Conservation (phyloP, 64 coral and sea anemone species). For the Exaiptasia diaphana region DNA sequence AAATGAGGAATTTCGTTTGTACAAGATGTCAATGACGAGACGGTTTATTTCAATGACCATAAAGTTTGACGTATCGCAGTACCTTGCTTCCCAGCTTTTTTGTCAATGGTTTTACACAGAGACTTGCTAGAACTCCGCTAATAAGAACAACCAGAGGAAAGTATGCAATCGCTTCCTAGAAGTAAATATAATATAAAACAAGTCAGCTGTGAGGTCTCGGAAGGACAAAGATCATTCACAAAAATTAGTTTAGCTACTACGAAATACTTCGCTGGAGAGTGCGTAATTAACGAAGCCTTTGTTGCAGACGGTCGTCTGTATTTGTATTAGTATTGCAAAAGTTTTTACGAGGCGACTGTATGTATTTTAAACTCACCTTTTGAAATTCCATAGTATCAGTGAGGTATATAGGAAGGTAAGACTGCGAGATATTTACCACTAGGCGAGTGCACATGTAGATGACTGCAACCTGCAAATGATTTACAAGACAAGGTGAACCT, state of each 20-base stretch:
- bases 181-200: neutral
- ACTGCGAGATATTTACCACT: constrained; percentile 64
- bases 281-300: too few species aligned
- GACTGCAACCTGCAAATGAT: neutral
- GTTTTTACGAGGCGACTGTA: too few species aligned
- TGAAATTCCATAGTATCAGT: constrained; percentile 74
- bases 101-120: constrained; percentile 52
- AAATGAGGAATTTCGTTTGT: too few species aligned
- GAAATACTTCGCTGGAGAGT: too few species aligned
- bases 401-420: constrained; percentile 61
- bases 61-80: too few species aligned
- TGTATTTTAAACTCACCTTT: constrained; percentile 43
- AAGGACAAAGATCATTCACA: neutral
- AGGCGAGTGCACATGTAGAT: constrained; percentile 53
- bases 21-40: too few species aligned
- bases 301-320: too few species aligned
- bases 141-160: constrained; percentile 54
- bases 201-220: neutral
- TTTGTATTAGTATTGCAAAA: too few species aligned
- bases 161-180: constrained; percentile 60
- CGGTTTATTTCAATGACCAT: too few species aligned
- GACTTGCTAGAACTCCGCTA: constrained; percentile 61
- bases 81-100: constrained; percentile 61
- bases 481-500: too few species aligned
- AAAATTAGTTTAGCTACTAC: too few species aligned